Base-by-base conservation (phyloP, 2,888 invertebrate genomes). In the Brenthis hecate region DNA sequence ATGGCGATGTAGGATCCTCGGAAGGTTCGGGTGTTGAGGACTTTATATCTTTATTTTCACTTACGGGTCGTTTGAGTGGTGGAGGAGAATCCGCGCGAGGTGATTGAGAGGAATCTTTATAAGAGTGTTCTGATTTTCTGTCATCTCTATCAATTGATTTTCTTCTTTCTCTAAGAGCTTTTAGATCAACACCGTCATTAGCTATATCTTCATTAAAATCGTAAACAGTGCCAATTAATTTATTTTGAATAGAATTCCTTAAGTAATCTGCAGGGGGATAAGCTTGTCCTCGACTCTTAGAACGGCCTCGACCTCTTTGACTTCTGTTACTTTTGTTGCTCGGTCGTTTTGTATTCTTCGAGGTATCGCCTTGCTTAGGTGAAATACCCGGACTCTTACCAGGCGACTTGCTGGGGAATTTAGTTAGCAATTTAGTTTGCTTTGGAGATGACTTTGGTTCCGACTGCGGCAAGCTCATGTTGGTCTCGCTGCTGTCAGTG, bases 151-250 rank as follows among this genome's bases (percentile, higher is more conserved):
- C 96, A 13, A 95, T 93, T 0, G 97, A 97, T 77, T 96, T 96
- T 65, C 97, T 93, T 71, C 96, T 93, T 78, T 97, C 97, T 48
- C 97, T 92, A 88, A 97, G 94, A 13, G 97, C 95, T 78, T 97
- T 95, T 13, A 97, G 86, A 83, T 96, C 96, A 65, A 96, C 95
- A 16, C 95, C 95, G 71, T 96, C 96, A 74, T 94, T 95, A 11
- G 95, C 94, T 70, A 96, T 95, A 81, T 97, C 97, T 78, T 97
- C 97, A 73, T 97, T 96, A 74, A 96, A 96, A 83, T 97, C 98
- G 79, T 97, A 98, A 2, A 98, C 98, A 2, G 98, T 98, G 11
- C 98, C 97, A 8, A 95, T 95, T 51, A 97, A 90, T 82, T 97
- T 97, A 81, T 95, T 96, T 74, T 96, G 96, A 70, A 96, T 96